phyloP scores from a whole-genome alignment of 92 coral and sea anemone species.

The Palythoa caribaeorum region DNA sequence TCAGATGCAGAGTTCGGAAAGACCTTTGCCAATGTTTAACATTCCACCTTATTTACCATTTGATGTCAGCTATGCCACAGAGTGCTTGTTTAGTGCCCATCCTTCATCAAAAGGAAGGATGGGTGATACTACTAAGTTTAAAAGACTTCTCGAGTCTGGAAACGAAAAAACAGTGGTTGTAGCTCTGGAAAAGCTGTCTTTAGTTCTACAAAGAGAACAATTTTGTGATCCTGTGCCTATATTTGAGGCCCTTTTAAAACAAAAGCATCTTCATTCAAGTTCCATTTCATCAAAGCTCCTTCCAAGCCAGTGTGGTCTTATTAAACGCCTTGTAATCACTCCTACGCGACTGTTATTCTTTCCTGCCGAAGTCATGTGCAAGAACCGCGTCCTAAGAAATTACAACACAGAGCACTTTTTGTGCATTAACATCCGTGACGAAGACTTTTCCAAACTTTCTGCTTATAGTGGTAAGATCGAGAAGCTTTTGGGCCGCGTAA shows the following conservation, averaged over 20 bases:
- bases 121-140: conserved; percentile 50
- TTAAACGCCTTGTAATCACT: conserved; percentile 91
- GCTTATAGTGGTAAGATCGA: conserved; percentile 72
- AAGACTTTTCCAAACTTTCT: conserved; percentile 90
- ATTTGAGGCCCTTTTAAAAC: conserved; percentile 66
- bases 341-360: conserved; percentile 88
- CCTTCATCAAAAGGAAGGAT: conserved; percentile 83
- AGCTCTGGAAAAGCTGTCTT: conserved; percentile 74
- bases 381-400: conserved; percentile 92
- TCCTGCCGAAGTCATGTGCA: conserved; percentile 93
- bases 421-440: conserved; percentile 89
- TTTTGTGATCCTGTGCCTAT: conserved; percentile 85
- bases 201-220: conserved; percentile 58
- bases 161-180: conserved; percentile 58
- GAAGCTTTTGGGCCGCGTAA: conserved; percentile 67
- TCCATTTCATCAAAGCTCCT: conserved; percentile 61
- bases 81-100: conserved; percentile 77
- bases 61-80: conserved; percentile 79
- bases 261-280: conserved; percentile 55
- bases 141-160: conserved; percentile 52
- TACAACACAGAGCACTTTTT: conserved; percentile 78
- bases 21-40: conserved; percentile 53
- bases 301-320: conserved; percentile 88
- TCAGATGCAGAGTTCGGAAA: conserved; percentile 42
- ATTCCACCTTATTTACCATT: conserved; percentile 66